Evolutionary conservation across 2,797 vertebrate genomes (phyloP).

Genomic region (Buphagus erythrorhynchus): DNA sequence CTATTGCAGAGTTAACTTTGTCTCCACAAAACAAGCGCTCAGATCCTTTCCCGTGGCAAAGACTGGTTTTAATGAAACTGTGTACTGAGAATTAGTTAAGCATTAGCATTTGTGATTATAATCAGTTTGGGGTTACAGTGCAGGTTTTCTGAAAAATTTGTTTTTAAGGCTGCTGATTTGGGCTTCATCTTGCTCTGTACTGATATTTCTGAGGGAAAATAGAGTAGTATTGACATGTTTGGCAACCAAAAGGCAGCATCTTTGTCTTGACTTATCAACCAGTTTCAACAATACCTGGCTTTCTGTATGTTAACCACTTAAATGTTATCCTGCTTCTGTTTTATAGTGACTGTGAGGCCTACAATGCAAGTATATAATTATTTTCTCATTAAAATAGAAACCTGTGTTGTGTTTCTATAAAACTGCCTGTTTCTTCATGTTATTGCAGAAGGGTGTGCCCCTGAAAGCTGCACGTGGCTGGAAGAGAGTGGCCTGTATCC

Average conservation of each 20-base stretch:
- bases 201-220: conserved; percentile 39
- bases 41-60: conserved; percentile 66
- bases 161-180: conserved; percentile 69
- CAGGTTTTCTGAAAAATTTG: conserved; percentile 62
- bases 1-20: conserved; percentile 71
- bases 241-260: conserved; percentile 52
- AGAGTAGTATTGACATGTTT: conserved; percentile 61
- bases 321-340: conserved; percentile 89
- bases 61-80: conserved; percentile 72
- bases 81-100: conserved; percentile 70
- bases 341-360: conserved; percentile 92
- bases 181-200: conserved; percentile 62
- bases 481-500: background rate
- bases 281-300: conserved; percentile 77
- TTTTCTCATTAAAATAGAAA: conserved; percentile 97
- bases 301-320: conserved; percentile 91
- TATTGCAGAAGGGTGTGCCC: background rate
- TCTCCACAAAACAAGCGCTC: conserved; percentile 54
- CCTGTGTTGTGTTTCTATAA: conserved; percentile 72
- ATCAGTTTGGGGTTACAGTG: conserved; percentile 71
- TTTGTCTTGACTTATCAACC: conserved; percentile 61
- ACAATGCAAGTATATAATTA: conserved; percentile 91
- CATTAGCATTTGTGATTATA: conserved; percentile 75
- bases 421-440: background rate
- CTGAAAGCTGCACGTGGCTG: background rate